phyloP scores from a whole-genome alignment of 2,113 vertebrate species.

The Tympanuchus pallidicinctus region DNA sequence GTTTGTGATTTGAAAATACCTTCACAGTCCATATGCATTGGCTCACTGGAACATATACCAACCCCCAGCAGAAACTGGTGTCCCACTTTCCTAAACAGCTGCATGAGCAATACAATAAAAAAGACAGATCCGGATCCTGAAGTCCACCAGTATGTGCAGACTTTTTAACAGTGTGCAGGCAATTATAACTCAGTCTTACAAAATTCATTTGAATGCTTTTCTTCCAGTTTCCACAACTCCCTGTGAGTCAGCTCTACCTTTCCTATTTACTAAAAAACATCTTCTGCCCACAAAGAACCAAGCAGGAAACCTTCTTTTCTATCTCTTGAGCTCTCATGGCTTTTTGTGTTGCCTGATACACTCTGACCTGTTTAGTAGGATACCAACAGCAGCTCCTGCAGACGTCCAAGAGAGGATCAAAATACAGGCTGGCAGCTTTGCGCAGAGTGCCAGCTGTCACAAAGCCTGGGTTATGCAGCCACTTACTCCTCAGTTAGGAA shows the following conservation, averaged over 20 bases:
- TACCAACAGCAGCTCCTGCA: background rate
- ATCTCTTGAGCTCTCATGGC: background rate
- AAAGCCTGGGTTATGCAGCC: background rate
- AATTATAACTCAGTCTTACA: background rate
- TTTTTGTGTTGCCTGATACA: background rate
- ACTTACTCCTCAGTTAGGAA: background rate
- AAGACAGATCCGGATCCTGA: background rate
- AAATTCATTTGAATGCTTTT: background rate
- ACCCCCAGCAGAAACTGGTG: fast-evolving
- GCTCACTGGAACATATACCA: background rate
- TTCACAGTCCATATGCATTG: background rate
- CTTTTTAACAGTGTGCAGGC: background rate
- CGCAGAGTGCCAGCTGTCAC: background rate
- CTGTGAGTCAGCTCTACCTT: background rate
- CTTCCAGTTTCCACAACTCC: background rate
- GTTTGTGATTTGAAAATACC: background rate
- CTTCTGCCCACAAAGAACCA: background rate
- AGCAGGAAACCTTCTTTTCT: background rate
- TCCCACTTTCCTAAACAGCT: background rate
- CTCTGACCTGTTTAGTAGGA: background rate
- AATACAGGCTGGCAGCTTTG: background rate
- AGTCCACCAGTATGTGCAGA: background rate
- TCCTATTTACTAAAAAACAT: background rate
- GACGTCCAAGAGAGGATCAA: background rate
- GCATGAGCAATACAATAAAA: background rate